phyloP scores from a whole-genome alignment of 2,113 vertebrate species.

The Odocoileus hemionus region DNA sequence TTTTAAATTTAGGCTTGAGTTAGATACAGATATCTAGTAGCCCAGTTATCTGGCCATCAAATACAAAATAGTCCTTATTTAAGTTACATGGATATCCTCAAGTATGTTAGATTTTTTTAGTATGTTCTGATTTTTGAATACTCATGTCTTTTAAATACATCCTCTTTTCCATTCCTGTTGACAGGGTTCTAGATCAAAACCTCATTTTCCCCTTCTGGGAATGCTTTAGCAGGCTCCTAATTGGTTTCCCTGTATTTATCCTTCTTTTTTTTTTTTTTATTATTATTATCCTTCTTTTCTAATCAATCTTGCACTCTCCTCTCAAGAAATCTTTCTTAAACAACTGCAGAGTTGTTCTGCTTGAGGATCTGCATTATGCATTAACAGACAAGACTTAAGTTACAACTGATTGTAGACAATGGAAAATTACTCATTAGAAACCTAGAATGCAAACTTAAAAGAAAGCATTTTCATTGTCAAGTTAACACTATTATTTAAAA shows the following conservation, averaged over 20 bases:
- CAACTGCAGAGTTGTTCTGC: neutral
- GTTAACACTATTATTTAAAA: neutral
- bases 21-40: neutral
- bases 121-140: neutral
- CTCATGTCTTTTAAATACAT: neutral
- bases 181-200: neutral
- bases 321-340: neutral
- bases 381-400: neutral
- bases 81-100: neutral
- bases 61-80: neutral
- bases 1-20: neutral
- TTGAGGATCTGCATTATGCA: neutral
- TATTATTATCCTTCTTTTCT: neutral
- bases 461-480: neutral
- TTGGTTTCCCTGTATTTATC: neutral
- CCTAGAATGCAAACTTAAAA: neutral
- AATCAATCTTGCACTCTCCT: neutral
- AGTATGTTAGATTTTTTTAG: neutral
- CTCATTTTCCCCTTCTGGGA: neutral
- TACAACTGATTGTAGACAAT: neutral
- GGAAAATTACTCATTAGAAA: neutral
- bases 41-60: neutral
- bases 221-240: neutral
- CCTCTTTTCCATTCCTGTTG: neutral
- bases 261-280: neutral